Percentiles rank a stretch among this genome's conserved stretches.
phyloP scores from a whole-genome alignment of 2,113 vertebrate species.

The Anseranas semipalmata region DNA sequence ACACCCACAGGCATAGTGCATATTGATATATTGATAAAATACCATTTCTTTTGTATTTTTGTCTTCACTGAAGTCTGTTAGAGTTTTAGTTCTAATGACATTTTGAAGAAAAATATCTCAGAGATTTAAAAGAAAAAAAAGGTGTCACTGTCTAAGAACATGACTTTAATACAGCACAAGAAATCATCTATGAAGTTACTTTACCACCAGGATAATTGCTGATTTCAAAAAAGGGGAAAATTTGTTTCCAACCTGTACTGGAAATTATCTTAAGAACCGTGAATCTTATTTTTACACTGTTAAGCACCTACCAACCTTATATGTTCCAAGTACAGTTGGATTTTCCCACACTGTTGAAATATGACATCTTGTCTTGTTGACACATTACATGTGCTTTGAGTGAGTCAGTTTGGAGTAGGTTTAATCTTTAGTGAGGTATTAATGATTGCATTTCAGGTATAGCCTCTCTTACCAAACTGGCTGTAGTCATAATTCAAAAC shows the following conservation, averaged over 20 bases:
- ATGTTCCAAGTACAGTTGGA: neutral
- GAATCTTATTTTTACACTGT: neutral
- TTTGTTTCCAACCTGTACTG: neutral
- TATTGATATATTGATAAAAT: neutral
- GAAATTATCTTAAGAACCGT: neutral
- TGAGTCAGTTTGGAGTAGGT: neutral
- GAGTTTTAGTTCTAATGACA: neutral
- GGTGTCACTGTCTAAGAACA: rapidly evolving
- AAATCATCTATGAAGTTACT: neutral
- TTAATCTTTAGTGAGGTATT: neutral
- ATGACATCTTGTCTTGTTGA: neutral
- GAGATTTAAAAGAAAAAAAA: neutral
- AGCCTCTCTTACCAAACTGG: neutral
- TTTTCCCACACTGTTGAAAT: neutral
- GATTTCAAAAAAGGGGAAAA: neutral
- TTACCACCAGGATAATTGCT: neutral
- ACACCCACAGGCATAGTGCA: neutral
- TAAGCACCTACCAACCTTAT: neutral
- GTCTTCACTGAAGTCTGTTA: neutral
- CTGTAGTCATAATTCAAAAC: neutral
- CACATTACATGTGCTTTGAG: neutral
- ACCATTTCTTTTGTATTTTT: neutral
- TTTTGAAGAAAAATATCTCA: neutral
- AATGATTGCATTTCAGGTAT: neutral
- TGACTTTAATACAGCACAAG: neutral